These are phyloP conservation scores for Aplodontia rufa DNA, from an alignment of 2,113 vertebrate genomes.

Conservation along the genomic window DNA sequence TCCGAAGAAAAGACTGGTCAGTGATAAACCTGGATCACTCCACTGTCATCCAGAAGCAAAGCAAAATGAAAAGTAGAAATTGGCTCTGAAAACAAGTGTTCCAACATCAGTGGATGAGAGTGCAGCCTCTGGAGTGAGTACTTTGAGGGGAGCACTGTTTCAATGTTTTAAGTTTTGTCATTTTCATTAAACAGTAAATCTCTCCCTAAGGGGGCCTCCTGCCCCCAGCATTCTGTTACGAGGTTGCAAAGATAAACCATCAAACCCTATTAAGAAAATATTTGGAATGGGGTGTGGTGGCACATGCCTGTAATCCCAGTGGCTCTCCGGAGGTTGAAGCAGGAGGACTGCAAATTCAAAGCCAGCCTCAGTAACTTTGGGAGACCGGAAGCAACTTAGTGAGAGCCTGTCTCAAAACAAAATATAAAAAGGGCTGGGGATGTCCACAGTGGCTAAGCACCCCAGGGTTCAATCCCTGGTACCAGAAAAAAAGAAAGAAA, in stretches of 20 bases:
- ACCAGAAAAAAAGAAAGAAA: background rate
- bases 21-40: background rate
- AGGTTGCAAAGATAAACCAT: background rate
- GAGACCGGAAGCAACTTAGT: too few relatives aligned
- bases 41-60: conserved; percentile 12
- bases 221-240: background rate
- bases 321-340: too few relatives aligned
- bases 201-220: background rate
- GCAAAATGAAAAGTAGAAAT: conserved; percentile 11
- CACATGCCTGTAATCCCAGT: too few relatives aligned
- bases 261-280: background rate
- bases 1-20: background rate
- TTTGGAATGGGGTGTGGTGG: too few relatives aligned
- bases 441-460: too few relatives aligned
- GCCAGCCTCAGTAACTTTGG: too few relatives aligned
- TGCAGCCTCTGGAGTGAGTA: background rate
- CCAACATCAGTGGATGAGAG: background rate
- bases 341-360: too few relatives aligned
- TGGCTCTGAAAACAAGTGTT: background rate
- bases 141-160: background rate
- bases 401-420: too few relatives aligned
- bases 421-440: too few relatives aligned
- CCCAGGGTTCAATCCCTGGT: too few relatives aligned
- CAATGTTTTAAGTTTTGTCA: background rate
- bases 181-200: background rate